Conservation (phyloP, 2,888 invertebrate species). For the Hypercompe scribonia region DNA sequence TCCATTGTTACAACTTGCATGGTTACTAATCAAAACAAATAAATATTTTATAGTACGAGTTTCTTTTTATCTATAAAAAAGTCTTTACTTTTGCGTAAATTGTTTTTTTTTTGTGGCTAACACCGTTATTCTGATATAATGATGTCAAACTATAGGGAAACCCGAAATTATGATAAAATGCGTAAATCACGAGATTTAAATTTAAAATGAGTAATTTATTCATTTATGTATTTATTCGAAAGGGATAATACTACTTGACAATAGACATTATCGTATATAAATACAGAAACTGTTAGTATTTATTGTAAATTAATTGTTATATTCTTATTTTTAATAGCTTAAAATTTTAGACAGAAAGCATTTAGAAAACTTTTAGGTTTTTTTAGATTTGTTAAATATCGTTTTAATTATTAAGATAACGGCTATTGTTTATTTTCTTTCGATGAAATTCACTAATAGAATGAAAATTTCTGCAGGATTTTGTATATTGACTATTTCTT, state of each 20-base stretch:
- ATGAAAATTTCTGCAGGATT: no score
- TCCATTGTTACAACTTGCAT: neutral
- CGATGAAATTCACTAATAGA: no score
- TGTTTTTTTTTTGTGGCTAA: neutral
- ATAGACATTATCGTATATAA: slow-evolving; percentile 9
- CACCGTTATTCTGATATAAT: neutral
- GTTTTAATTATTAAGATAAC: no score
- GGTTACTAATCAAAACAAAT: neutral
- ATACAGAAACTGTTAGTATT: neutral
- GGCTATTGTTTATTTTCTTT: no score
- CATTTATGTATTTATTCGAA: slow-evolving; percentile 31
- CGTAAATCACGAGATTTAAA: slow-evolving; percentile 15
- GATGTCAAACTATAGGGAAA: slow-evolving; percentile 9
- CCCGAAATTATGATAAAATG: slow-evolving; percentile 9
- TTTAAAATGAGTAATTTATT: slow-evolving; percentile 29
- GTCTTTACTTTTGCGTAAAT: neutral
- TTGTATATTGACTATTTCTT: no score
- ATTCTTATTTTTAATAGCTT: neutral
- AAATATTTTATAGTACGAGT: neutral
- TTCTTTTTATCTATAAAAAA: no score
- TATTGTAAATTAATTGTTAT: neutral
- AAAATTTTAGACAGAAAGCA: neutral
- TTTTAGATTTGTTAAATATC: no score
- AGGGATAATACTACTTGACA: slow-evolving; percentile 20
- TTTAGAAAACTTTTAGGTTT: neutral